These are phyloP conservation scores for Microctenopoma lineatum DNA, from an alignment of 2,797 vertebrate species.

Conservation along the genomic window DNA sequence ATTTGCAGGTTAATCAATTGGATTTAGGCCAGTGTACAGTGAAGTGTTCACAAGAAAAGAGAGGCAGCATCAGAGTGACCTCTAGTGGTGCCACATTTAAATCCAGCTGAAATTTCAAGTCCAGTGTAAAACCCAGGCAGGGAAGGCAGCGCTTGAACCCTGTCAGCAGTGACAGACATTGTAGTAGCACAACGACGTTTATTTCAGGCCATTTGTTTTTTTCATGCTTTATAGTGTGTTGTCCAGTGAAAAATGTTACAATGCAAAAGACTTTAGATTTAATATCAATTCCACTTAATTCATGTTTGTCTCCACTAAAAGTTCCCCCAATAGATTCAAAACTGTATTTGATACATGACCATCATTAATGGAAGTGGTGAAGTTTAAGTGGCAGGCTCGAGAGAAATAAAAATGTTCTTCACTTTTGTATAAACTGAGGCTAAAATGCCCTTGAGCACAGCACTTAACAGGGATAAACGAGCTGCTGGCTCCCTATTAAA, in stretches of 20 bases:
- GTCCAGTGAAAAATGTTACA: not conserved
- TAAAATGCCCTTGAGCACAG: conserved; percentile 35
- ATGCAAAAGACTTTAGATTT: not conserved
- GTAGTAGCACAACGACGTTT: too few relatives aligned
- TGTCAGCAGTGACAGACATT: not conserved
- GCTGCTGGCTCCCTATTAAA: not conserved
- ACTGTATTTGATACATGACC: not conserved
- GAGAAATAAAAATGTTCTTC: conserved; percentile 32
- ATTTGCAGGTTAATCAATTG: conserved; percentile 32
- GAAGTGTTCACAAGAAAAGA: not conserved
- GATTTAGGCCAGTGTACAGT: conserved; percentile 4
- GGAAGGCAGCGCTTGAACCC: not conserved
- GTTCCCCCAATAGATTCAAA: not conserved
- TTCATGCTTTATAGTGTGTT: too few relatives aligned
- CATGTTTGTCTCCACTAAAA: too few relatives aligned
- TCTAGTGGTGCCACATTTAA: conserved; percentile 45
- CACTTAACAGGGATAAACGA: not conserved
- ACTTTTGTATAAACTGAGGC: conserved; percentile 11
- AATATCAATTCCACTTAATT: not conserved
- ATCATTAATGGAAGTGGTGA: not conserved
- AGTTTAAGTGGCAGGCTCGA: not conserved
- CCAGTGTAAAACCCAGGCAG: not conserved
- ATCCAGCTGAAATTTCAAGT: not conserved
- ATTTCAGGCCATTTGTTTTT: too few relatives aligned
- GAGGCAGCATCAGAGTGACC: conserved; percentile 54